Conservation (phyloP, 2,113 vertebrate species). For the Pardalotus punctatus region DNA sequence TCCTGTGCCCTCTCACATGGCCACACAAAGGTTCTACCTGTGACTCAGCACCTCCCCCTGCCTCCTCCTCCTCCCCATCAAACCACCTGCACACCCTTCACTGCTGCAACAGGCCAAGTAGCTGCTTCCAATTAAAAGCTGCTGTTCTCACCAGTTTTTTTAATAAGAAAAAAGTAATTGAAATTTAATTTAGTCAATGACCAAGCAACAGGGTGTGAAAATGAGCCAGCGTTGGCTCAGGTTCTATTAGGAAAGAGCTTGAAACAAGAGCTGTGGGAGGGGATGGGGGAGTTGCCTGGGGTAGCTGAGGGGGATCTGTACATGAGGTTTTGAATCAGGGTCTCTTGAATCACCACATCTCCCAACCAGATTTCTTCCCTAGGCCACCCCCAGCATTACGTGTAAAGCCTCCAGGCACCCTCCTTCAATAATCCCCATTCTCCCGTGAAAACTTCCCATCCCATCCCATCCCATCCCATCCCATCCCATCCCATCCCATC, state of each 20-base stretch:
- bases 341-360: neutral
- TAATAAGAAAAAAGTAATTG: constrained; percentile 17
- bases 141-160: neutral
- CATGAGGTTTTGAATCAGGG: neutral
- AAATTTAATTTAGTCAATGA: constrained; percentile 54
- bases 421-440: neutral
- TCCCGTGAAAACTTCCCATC: neutral
- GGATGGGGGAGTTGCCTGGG: neutral
- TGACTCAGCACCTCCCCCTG: neutral
- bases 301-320: neutral
- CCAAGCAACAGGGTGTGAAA: neutral
- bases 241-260: neutral
- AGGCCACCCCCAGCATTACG: rapidly evolving
- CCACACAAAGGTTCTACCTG: neutral
- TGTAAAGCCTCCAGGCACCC: neutral
- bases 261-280: neutral
- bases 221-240: neutral
- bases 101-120: neutral
- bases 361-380: neutral
- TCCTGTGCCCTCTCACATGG: neutral
- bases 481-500: neutral
- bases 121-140: neutral
- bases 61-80: neutral
- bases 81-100: neutral
- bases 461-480: neutral